Conservation (phyloP, 2,797 vertebrate genomes). For the Anas bahamensis region DNA sequence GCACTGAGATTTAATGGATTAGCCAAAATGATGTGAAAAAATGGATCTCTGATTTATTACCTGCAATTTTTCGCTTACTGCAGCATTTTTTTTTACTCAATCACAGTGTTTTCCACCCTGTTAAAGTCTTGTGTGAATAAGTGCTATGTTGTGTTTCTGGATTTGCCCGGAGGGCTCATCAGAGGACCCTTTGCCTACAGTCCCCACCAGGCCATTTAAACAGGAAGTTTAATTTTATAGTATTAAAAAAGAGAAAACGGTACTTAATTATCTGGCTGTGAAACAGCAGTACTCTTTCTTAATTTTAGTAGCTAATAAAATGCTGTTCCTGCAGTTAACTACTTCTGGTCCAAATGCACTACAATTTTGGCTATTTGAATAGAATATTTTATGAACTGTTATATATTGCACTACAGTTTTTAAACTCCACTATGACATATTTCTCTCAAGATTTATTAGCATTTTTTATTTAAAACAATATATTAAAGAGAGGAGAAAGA, state of each 20-base stretch:
- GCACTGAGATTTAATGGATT: conserved; percentile 88
- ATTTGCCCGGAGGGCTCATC: conserved; percentile 78
- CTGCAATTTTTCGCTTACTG: conserved; percentile 83
- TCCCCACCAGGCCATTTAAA: conserved; percentile 82
- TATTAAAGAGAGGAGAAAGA: conserved; percentile 82
- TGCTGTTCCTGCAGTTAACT: conserved; percentile 81
- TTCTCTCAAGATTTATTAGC: conserved; percentile 85
- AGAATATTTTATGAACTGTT: conserved; percentile 87
- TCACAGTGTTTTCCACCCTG: conserved; percentile 73
- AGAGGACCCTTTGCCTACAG: conserved; percentile 74
- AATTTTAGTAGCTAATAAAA: conserved; percentile 88
- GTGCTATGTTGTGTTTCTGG: conserved; percentile 78
- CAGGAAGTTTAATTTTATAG: conserved; percentile 89
- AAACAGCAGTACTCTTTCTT: conserved; percentile 85
- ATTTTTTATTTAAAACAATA: conserved; percentile 87
- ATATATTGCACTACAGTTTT: conserved; percentile 83
- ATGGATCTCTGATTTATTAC: conserved; percentile 85
- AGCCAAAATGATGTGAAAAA: conserved; percentile 83
- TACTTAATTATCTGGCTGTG: conserved; percentile 87
- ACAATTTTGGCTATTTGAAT: conserved; percentile 74
- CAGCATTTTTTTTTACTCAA: conserved; percentile 61
- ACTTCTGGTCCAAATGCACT: conserved; percentile 80
- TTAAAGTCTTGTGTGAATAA: conserved; percentile 81
- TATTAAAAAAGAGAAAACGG: conserved; percentile 84
- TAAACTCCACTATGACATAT: conserved; percentile 83